Evolutionary conservation across 2,888 invertebrate genomes (phyloP).

Genomic region (Dorcus hopei): DNA sequence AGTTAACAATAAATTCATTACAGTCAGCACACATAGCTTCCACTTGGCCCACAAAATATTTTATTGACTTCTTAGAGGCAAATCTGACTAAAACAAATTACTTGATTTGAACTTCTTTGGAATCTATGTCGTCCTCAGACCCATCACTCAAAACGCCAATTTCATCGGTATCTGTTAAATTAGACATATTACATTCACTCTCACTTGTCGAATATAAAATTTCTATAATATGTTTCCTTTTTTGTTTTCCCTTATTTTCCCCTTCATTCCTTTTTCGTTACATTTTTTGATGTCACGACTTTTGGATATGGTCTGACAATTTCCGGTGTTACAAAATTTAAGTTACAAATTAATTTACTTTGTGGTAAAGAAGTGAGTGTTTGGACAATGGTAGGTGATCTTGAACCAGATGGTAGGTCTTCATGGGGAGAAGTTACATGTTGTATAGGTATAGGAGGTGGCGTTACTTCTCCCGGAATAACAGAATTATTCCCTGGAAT

Average conservation of each 20-base stretch:
- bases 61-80: neutral
- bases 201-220: neutral
- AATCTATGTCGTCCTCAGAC: neutral
- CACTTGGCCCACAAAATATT: conserved; percentile 4
- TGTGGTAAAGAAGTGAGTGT: neutral
- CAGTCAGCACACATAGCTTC: conserved; percentile 3
- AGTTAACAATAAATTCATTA: conserved; percentile 6
- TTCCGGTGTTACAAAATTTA: neutral
- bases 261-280: neutral
- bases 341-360: neutral
- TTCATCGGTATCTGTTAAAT: neutral
- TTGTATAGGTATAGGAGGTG: no score
- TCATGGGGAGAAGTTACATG: no score
- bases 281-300: neutral
- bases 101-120: neutral
- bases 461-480: no score
- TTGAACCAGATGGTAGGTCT: no score
- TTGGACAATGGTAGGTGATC: no score
- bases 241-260: neutral
- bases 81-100: conserved; percentile 1
- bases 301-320: conserved; percentile 1
- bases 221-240: neutral
- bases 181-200: neutral
- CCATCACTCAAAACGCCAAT: neutral
- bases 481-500: no score